phyloP scores from a whole-genome alignment of 2,888 invertebrate species.

The Trichacis sp. region DNA sequence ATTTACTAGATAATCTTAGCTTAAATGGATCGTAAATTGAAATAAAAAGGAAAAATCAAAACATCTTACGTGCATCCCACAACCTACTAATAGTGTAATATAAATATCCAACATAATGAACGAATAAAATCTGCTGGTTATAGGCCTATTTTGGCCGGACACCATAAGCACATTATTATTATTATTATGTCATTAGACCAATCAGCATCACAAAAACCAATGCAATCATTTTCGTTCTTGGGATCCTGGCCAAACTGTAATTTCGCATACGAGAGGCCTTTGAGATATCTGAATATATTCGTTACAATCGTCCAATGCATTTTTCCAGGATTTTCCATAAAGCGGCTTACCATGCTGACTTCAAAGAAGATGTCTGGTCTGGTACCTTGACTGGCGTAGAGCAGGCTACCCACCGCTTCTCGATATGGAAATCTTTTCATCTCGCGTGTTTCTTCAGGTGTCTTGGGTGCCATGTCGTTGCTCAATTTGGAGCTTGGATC shows the following conservation, averaged over 20 bases:
- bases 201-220: neutral
- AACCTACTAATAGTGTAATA: too few species aligned
- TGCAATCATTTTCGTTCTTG: neutral
- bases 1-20: too few species aligned
- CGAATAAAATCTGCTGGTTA: too few species aligned
- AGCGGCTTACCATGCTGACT: slow-evolving; percentile 34
- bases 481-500: slow-evolving; percentile 21
- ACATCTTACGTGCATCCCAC: too few species aligned
- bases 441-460: slow-evolving; percentile 13
- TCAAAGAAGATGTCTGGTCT: slow-evolving; percentile 39
- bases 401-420: slow-evolving; percentile 23
- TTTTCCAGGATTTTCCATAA: slow-evolving; percentile 24
- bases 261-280: slow-evolving; percentile 34
- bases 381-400: slow-evolving; percentile 31
- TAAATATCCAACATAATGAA: too few species aligned
- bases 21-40: too few species aligned
- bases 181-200: neutral
- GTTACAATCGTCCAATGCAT: slow-evolving; percentile 46
- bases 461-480: slow-evolving; percentile 20
- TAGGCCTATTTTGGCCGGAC: too few species aligned
- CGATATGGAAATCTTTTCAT: slow-evolving; percentile 26
- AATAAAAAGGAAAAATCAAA: too few species aligned
- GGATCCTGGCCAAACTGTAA: slow-evolving; percentile 20
- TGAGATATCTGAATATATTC: slow-evolving; percentile 21
- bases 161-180: too few species aligned